Conservation (phyloP, 2,888 invertebrate genomes). For the Iselma pallidipennis region DNA sequence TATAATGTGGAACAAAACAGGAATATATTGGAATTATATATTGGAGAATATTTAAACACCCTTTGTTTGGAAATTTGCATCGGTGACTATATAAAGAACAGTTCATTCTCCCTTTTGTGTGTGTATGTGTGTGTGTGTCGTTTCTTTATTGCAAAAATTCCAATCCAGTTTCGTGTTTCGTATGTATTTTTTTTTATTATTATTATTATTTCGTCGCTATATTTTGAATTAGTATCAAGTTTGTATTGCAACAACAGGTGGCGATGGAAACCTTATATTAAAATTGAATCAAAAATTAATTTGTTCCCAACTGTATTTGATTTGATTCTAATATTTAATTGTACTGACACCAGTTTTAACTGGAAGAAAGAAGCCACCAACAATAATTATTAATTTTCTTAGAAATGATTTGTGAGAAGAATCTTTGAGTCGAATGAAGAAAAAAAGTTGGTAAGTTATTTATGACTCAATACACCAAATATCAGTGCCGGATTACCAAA, state of each 20-base stretch:
- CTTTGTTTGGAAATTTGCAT: conserved; percentile 26
- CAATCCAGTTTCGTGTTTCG: conserved; percentile 36
- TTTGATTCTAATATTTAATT: background rate
- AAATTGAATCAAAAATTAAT: conserved; percentile 51
- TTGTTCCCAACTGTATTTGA: conserved; percentile 34
- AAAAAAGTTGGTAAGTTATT: too few relatives aligned
- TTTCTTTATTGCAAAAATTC: conserved; percentile 26
- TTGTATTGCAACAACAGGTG: conserved; percentile 46
- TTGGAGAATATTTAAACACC: conserved; percentile 1
- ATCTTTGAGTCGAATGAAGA: too few relatives aligned
- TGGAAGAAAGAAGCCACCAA: background rate
- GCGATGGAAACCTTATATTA: conserved; percentile 51
- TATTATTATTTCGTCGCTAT: background rate
- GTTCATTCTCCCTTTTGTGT: conserved; percentile 33
- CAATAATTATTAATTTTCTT: background rate
- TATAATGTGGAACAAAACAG: background rate
- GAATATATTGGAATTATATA: conserved; percentile 1
- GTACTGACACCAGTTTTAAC: too few relatives aligned
- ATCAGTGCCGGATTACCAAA: too few relatives aligned
- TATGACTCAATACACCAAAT: background rate
- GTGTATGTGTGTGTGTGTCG: conserved; percentile 14
- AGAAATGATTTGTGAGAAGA: background rate
- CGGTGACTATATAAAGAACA: conserved; percentile 21
- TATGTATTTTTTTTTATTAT: background rate
- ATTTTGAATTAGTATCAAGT: conserved; percentile 34